A percentile compares a stretch with the other conserved stretches of the same genome.
Evolutionary conservation across 2,888 invertebrate species (phyloP).

Genomic region (Rhorus exstirpatorius): DNA sequence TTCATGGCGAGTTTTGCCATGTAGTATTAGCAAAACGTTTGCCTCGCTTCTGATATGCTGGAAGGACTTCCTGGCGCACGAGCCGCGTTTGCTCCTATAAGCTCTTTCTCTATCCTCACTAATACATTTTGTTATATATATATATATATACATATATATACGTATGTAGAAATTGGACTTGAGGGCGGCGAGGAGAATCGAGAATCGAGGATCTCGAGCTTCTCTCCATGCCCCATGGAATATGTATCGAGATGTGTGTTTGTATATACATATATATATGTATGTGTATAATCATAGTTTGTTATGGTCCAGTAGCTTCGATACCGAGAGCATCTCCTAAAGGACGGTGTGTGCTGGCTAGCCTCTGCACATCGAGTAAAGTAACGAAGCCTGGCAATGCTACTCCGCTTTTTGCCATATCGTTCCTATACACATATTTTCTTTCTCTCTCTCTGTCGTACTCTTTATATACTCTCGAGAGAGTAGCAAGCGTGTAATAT

Average conservation of each 20-base stretch:
- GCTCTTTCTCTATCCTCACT: constrained; percentile 1
- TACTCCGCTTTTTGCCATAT: constrained; percentile 63
- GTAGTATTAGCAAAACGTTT: constrained; percentile 51
- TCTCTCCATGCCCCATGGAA: constrained; percentile 75
- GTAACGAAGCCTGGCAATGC: constrained; percentile 66
- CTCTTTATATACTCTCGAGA: not conserved
- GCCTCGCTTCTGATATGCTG: constrained; percentile 58
- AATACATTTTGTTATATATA: no score
- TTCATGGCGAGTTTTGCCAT: constrained; percentile 48
- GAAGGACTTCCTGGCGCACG: constrained; percentile 66
- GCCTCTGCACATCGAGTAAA: constrained; percentile 50
- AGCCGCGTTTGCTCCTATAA: constrained; percentile 49
- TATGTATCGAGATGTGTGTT: constrained; percentile 77
- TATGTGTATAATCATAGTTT: constrained; percentile 39
- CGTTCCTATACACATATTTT: constrained; percentile 31
- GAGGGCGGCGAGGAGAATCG: constrained; percentile 52
- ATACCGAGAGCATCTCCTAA: constrained; percentile 31
- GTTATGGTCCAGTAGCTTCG: constrained; percentile 68
- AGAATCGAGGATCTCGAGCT: constrained; percentile 61
- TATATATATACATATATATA: constrained; percentile 24
- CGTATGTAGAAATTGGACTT: constrained; percentile 22
- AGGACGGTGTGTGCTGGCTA: constrained; percentile 37
- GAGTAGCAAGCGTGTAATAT: constrained; percentile 33
- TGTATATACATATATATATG: constrained; percentile 33
- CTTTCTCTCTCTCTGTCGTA: constrained; percentile 19